Evolutionary conservation across 2,113 vertebrate species (phyloP), one percentile per base, ranked within the genome.

Genomic region (Cyanoliseus patagonus): DNA sequence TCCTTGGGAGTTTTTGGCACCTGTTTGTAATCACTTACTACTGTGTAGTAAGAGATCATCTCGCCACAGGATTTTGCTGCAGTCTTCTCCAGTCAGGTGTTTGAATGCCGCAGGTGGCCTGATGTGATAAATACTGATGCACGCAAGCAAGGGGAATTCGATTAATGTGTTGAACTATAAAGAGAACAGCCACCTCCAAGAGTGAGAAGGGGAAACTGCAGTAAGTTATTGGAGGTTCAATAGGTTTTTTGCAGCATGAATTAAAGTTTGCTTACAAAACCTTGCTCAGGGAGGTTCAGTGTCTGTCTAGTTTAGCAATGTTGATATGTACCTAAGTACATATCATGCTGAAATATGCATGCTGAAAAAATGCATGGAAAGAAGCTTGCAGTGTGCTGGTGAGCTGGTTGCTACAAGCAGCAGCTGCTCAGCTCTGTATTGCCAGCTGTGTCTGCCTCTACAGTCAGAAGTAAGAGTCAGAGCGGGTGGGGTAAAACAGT

Each of bases 151-250:
- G 73, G 87, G 69, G 69, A 93, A 94, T 96, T 96, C 1, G 1
- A 47, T 75, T 64, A 69, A 44, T 47, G 23, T 22, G 18, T 5
- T 9, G 69, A 86, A 68, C 64, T 94, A 55, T 81, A 77, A 91
- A 92, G 91, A 92, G 69, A 89, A 68, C 42, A 78, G 52, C 31
- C 23, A 68, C 9, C 33, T 92, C 52, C 17, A 37, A 4, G 24
- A 76, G 22, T 46, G 44, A 95, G 82, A 69, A 82, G 73, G 80
- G 83, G 62, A 94, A 96, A 90, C 35, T 92, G 73, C 61, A 61
- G 72, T 42, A 90, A 90, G 42, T 25, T 55, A 62, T 27, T 4
- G 1, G 93, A n/a, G 39, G 37, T 80, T 94, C 70, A 68, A 3
- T 2, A 81, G 27, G 55, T 39, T 86, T 42, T 88, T 55, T 90